Evolutionary conservation across 2,888 invertebrate species (phyloP).

Genomic region (Pterobdella sp.): DNA sequence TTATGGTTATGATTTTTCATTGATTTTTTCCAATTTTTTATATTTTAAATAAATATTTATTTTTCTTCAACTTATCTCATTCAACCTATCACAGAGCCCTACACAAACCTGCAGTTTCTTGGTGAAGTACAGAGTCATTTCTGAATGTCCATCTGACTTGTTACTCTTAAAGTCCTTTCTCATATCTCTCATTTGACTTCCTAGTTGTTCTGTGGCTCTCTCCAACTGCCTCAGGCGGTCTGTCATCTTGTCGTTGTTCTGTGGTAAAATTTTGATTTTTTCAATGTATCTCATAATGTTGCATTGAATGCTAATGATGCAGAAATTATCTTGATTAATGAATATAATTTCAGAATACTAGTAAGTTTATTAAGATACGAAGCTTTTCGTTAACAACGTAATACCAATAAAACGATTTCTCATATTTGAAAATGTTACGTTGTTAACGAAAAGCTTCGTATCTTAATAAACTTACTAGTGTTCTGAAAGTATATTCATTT

Average conservation of each 20-base stretch:
- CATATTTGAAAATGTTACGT: no score
- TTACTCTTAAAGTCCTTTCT: not conserved
- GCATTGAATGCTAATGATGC: no score
- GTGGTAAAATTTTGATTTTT: no score
- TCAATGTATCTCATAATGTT: no score
- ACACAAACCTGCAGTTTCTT: conserved; percentile 25
- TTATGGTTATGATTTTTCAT: not conserved
- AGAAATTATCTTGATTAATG: no score
- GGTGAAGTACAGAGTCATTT: conserved; percentile 23
- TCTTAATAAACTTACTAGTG: no score
- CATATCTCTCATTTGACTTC: not conserved
- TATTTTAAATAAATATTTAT: not conserved
- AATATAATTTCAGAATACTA: no score
- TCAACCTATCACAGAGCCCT: not conserved
- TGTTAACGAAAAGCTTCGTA: no score
- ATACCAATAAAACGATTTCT: no score
- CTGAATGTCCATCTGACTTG: not conserved
- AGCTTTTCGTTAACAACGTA: no score
- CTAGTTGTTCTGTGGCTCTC: not conserved
- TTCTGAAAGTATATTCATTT: no score
- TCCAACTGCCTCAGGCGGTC: not conserved
- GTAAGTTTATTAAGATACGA: no score
- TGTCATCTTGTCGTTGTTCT: not conserved
- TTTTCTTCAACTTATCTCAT: not conserved
- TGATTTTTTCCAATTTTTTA: not conserved